A percentile compares a stretch with the other conserved stretches of the same genome.
Conservation (phyloP, 2,113 vertebrate genomes). For the Cnemophilus loriae region DNA sequence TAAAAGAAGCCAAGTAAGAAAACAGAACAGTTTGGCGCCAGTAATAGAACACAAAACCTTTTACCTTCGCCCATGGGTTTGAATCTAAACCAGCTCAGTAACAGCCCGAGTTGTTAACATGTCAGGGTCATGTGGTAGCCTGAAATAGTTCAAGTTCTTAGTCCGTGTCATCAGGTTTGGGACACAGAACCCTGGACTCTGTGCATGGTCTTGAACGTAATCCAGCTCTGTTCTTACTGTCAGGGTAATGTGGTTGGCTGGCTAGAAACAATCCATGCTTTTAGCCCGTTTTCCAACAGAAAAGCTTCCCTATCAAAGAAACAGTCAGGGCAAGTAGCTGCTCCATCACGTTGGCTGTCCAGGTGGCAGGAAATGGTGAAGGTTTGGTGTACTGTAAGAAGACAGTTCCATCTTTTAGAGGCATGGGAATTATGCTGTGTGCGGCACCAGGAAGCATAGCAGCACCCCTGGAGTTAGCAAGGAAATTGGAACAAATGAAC, state of each 20-base stretch:
- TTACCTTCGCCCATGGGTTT: not conserved
- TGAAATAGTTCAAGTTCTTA: conserved; percentile 9
- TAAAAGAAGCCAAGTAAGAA: not conserved
- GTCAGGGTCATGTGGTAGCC: conserved; percentile 1
- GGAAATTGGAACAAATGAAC: not conserved
- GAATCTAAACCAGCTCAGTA: conserved; percentile 18
- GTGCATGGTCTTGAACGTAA: not conserved
- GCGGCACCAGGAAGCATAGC: not conserved
- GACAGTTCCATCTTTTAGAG: not conserved
- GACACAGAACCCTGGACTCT: not conserved
- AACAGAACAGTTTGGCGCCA: not conserved
- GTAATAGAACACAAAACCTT: conserved; percentile 12
- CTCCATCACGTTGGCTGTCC: not conserved
- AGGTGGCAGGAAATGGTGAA: not conserved
- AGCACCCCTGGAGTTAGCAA: not conserved
- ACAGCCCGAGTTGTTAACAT: conserved; percentile 25
- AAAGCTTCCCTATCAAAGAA: not conserved
- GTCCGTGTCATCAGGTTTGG: not conserved
- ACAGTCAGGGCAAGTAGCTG: not conserved
- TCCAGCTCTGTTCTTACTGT: not conserved
- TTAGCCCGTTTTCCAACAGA: not conserved
- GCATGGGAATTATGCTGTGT: fast-evolving
- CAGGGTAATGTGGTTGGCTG: not conserved
- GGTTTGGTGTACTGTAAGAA: not conserved
- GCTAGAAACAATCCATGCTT: not conserved